Evolutionary conservation across 1,140 invertebrate genomes (phyloP).

Genomic region (Drosophila virilis): DNA sequence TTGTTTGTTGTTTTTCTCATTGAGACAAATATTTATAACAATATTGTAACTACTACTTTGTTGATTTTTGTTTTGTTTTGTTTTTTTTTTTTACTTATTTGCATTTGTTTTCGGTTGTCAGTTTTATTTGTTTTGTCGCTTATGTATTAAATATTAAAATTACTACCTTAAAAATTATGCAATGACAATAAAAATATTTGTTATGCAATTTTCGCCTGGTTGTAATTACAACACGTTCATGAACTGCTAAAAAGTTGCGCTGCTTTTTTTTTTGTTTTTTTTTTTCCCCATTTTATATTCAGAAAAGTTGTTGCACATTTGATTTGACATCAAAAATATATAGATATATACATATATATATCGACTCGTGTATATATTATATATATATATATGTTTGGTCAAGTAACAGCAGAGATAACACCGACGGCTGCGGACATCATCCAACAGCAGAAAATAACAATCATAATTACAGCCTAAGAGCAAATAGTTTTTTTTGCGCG

Average conservation of each 20-base stretch:
- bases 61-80: constrained; percentile 24
- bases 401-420: too few species aligned
- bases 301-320: constrained; percentile 24
- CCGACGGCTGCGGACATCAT: too few species aligned
- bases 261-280: constrained; percentile 19
- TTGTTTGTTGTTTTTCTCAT: constrained; percentile 56
- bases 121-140: constrained; percentile 63
- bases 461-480: too few species aligned
- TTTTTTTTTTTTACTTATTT: constrained; percentile 31
- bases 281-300: constrained; percentile 1
- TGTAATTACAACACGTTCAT: constrained; percentile 15
- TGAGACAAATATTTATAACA: constrained; percentile 82
- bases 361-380: constrained; percentile 6
- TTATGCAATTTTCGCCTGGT: constrained; percentile 52
- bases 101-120: constrained; percentile 51
- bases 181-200: constrained; percentile 82
- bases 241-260: constrained; percentile 46
- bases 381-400: constrained; percentile 12
- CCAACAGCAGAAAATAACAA: too few species aligned
- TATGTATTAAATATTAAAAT: constrained; percentile 77
- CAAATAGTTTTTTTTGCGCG: too few species aligned
- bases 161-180: constrained; percentile 81
- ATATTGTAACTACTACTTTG: constrained; percentile 76
- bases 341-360: constrained; percentile 14
- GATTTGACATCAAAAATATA: constrained; percentile 47